These are phyloP conservation scores for Halcyon leucocephala DNA, from an alignment of 2,797 vertebrate genomes.

Conservation along the genomic window DNA sequence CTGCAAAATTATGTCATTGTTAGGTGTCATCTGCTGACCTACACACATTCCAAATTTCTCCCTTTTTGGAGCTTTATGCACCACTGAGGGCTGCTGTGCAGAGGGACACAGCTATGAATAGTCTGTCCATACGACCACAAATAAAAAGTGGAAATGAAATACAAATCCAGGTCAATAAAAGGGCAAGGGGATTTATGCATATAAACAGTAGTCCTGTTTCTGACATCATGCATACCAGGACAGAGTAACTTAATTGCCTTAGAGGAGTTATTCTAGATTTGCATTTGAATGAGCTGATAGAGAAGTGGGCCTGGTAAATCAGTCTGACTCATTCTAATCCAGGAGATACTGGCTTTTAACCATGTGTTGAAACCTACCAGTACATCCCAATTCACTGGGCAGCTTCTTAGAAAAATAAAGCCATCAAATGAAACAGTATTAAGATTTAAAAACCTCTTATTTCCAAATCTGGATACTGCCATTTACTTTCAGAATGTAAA, in stretches of 20 bases:
- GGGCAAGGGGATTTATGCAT: neutral
- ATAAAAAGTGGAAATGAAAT: neutral
- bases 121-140: neutral
- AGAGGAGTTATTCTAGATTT: neutral
- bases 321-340: neutral
- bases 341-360: neutral
- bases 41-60: neutral
- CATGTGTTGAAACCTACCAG: neutral
- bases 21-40: neutral
- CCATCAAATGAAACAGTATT: neutral
- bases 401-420: neutral
- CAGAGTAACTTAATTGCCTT: neutral
- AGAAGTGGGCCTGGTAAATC: neutral
- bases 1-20: neutral
- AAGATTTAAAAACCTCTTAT: neutral
- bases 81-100: neutral
- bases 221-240: neutral
- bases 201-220: neutral
- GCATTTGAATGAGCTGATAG: neutral
- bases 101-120: neutral
- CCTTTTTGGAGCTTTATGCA: neutral
- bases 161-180: neutral
- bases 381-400: neutral
- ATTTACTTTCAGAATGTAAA: neutral
- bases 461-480: neutral